Base-by-base conservation (phyloP, 2,888 invertebrate genomes). In the Mythimna pallens region DNA sequence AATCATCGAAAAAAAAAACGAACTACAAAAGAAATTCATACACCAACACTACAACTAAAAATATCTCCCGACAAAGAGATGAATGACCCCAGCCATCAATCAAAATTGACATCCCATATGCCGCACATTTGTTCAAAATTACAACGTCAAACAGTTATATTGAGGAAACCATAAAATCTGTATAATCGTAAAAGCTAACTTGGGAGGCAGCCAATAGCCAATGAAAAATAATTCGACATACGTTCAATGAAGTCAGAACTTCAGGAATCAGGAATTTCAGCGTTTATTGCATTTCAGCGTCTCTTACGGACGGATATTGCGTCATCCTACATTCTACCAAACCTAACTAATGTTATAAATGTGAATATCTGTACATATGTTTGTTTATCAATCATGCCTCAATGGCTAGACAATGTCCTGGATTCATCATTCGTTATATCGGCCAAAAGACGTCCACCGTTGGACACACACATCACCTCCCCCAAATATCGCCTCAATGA, bases 101-200 rank as follows among this genome's bases (percentile, higher is more conserved):
- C 87, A 87, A 78, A 83, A 83, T 85, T 76, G 75, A 65, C 81
- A 81, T 81, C 61, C 65, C 83, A 82, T 78, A 73, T 68, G 87
- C 66, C 65, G 59, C 83, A 74, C 80, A 78, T 87, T 85, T 47
- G 70, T 76, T 67, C 81, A 65, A 87, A 89, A 89, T 88, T 89
- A 91, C 90, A 92, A 92, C 93, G 93, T 92, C 93, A 92, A 92
- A 91, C 91, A 90, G 92, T 94, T 95, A 94, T 94, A 93, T 94
- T 91, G 93, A 95, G 95, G 94, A 95, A 96, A 94, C 94, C 91
- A 94, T 95, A 95, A 96, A 94, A 76, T 91, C 86, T 90, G 93
- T 93, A 93, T 95, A 94, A 95, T 94, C 95, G 93, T 96, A 95
- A 96, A 96, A 94, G 94, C 93, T 84, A 90, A 91, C 91, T 95